Evolutionary conservation across 2,113 vertebrate genomes (phyloP).

Genomic region (Elachura formosa): DNA sequence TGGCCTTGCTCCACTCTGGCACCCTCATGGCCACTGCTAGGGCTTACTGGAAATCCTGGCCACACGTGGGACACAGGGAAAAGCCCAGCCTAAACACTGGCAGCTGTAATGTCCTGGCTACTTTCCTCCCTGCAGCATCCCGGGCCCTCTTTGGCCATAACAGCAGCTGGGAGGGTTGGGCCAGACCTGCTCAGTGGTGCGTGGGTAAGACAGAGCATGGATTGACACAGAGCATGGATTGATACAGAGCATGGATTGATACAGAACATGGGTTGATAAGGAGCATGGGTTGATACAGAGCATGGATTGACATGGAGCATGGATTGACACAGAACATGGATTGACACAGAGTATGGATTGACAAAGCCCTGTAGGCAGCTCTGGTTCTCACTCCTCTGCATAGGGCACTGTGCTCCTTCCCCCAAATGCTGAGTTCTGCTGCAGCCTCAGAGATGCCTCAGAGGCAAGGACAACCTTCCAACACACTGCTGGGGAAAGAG

Average conservation of each 20-base stretch:
- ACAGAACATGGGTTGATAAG: fast-evolving
- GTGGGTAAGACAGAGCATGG: not conserved
- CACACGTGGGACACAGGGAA: not conserved
- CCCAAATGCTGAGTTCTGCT: not conserved
- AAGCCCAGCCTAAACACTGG: not conserved
- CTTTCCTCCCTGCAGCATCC: not conserved
- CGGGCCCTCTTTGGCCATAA: not conserved
- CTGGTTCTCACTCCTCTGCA: not conserved
- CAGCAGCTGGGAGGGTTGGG: not conserved
- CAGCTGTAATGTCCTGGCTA: not conserved
- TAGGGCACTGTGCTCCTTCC: not conserved
- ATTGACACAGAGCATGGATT: fast-evolving
- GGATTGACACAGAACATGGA: fast-evolving
- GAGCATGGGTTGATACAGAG: fast-evolving
- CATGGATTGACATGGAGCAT: fast-evolving
- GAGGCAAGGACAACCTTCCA: not conserved
- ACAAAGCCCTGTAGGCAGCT: fast-evolving
- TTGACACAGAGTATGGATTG: fast-evolving
- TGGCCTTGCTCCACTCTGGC: not conserved
- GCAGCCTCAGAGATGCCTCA: not conserved
- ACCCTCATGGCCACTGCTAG: not conserved
- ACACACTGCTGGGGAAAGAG: not conserved
- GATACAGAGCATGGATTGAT: fast-evolving
- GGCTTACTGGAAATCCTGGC: not conserved
- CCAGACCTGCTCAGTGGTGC: fast-evolving